These are phyloP conservation scores for Peromyscus leucopus DNA, from an alignment of 2,113 vertebrate genomes.

Conservation along the genomic window DNA sequence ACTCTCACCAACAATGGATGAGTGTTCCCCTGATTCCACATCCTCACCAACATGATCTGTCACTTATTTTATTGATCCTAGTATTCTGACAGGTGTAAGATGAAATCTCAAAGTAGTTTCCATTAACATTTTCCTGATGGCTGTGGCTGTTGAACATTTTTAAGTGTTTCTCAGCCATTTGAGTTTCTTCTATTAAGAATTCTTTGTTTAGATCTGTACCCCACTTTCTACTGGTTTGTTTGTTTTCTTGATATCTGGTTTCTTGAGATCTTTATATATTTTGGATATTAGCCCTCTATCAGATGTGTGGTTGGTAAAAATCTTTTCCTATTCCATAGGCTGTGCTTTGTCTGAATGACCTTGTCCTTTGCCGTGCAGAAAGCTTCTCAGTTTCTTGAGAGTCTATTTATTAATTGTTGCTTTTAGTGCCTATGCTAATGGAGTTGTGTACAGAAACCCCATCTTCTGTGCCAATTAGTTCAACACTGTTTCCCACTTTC, in stretches of 20 bases:
- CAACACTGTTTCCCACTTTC: neutral
- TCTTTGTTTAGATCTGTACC: neutral
- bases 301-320: neutral
- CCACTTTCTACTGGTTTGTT: neutral
- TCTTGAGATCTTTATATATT: neutral
- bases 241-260: neutral
- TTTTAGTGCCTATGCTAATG: neutral
- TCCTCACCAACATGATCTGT: neutral
- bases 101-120: neutral
- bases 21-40: neutral
- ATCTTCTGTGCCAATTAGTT: neutral
- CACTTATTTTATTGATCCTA: neutral
- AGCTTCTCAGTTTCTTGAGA: neutral
- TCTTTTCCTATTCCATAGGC: neutral
- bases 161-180: neutral
- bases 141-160: neutral
- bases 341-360: neutral
- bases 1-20: neutral
- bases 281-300: neutral
- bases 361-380: neutral
- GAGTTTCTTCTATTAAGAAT: neutral
- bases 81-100: neutral
- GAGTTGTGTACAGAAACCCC: neutral
- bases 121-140: neutral
- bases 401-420: neutral